phyloP scores from a whole-genome alignment of 2,888 invertebrate species.

The Ceramica pisi region DNA sequence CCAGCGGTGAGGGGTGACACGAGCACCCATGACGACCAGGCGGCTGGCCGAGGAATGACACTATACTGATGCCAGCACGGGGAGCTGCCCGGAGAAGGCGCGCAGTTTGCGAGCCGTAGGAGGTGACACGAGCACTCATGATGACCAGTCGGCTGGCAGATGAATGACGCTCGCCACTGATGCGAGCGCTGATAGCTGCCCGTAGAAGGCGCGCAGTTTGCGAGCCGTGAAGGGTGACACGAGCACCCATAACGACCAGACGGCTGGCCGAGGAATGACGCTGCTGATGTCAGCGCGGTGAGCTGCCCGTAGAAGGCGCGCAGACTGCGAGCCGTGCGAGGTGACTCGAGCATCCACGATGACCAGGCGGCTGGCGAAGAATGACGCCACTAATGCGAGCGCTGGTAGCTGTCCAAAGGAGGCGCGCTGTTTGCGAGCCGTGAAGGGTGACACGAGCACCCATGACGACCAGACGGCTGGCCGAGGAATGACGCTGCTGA shows the following conservation, averaged over 20 bases:
- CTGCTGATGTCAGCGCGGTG: not conserved
- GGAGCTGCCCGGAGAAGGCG: not conserved
- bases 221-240: not conserved
- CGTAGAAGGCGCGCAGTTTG: not conserved
- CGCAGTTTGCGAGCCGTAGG: not conserved
- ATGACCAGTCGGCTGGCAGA: not conserved
- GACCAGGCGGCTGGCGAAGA: not conserved
- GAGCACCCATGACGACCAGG: not conserved
- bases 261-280: not conserved
- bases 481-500: not conserved
- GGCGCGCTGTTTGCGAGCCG: constrained; percentile 9
- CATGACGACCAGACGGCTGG: constrained; percentile 1
- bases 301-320: not conserved
- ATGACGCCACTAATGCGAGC: not conserved
- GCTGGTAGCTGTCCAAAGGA: not conserved
- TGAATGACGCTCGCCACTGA: not conserved
- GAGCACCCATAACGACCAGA: not conserved
- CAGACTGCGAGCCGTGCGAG: not conserved
- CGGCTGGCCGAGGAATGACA: not conserved
- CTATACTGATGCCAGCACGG: not conserved
- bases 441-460: not conserved
- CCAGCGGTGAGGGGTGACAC: not conserved
- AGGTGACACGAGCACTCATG: not conserved
- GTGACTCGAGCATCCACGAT: not conserved
- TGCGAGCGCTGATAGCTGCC: not conserved